Base-by-base conservation (phyloP, 2,113 vertebrate species). In the Myocastor coypus region DNA sequence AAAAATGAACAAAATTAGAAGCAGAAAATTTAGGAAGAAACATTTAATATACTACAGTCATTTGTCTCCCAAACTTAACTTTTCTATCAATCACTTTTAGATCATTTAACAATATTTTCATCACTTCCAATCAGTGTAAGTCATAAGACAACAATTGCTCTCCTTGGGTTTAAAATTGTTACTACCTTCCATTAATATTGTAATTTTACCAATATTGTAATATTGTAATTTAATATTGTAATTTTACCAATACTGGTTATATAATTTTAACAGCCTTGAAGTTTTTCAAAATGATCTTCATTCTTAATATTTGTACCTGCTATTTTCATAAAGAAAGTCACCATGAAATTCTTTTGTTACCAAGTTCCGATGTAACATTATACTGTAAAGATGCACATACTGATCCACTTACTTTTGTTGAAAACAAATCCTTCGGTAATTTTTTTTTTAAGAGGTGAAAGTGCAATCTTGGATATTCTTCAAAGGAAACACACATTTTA, bases 181-280 rank as follows among this genome's bases (percentile, higher is more conserved):
- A 86, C 28, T 77, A 81, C 69, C 84, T 86, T 88, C 2, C 64
- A 55, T 37, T 8, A 59, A 59, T 87, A 85, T 91, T 91, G 57
- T 20, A 89, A 96, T 87, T 66, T 82, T 20, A 68, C 40, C 34
- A 5, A 13, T 61, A 8, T 37, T 11, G 6, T n/a, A n/a, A n/a
- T n/a, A n/a, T n/a, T n/a, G n/a, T n/a, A n/a, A n/a, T n/a, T 37
- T 8, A 59, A 59, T 87, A 85, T 91, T 91, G 57, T 20, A 89
- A 96, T 87, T 66, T 82, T 20, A 68, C 40, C 34, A 5, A 13
- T 61, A 8, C 46, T 11, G 6, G 10, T 75, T 64, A 69, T 83
- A 71, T 19, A 42, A 40, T 87, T 83, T 87, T 26, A 37, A 66
- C 26, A 5, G 7, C 8, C 19, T 77, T 85, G 34, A 69, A 16